Evolutionary conservation across 1,140 invertebrate species (phyloP).

Genomic region (Ceratina australensis): DNA sequence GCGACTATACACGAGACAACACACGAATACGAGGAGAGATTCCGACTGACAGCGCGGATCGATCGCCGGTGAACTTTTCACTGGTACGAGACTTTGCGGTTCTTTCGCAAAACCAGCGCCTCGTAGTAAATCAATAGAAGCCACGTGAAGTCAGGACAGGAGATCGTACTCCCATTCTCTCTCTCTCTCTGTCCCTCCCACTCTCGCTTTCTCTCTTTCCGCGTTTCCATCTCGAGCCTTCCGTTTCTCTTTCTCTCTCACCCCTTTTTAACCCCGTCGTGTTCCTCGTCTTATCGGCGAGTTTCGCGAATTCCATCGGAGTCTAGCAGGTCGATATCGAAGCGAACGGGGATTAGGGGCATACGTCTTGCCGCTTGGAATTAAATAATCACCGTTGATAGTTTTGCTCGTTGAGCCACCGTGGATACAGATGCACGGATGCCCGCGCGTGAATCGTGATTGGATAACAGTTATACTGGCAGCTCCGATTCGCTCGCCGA

Average conservation of each 20-base stretch:
- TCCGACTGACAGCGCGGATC: conserved; percentile 54
- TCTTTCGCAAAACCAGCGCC: conserved; percentile 56
- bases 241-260: not conserved
- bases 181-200: not conserved
- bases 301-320: conserved; percentile 24
- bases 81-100: conserved; percentile 40
- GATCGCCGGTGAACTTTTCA: conserved; percentile 55
- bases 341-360: not conserved
- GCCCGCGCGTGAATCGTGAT: not conserved
- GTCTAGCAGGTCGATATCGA: conserved; percentile 16
- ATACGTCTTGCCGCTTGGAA: conserved; percentile 15
- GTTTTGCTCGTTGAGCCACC: conserved; percentile 19
- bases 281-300: not conserved
- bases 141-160: conserved; percentile 57
- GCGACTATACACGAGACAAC: conserved; percentile 59
- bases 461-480: too few relatives aligned
- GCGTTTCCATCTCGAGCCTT: not conserved
- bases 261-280: not conserved
- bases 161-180: conserved; percentile 37
- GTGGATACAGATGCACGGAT: not conserved
- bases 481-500: too few relatives aligned
- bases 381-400: conserved; percentile 27
- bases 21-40: conserved; percentile 47
- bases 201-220: conserved; percentile 6
- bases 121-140: conserved; percentile 62